phyloP scores from a whole-genome alignment of 2,113 vertebrate species.

The Nerophis lumbriciformis region DNA sequence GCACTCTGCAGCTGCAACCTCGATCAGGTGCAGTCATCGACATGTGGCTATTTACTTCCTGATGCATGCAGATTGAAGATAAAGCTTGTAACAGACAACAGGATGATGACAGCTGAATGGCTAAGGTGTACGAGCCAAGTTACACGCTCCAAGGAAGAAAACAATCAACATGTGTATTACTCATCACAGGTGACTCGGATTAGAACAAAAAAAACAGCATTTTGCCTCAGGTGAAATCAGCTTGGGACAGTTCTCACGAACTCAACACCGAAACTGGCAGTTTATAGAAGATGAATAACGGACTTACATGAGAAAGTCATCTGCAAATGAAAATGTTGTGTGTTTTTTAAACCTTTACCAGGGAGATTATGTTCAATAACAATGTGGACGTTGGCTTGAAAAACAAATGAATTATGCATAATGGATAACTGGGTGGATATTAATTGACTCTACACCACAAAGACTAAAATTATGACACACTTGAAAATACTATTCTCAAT shows the following conservation, averaged over 20 bases:
- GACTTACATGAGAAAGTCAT: background rate
- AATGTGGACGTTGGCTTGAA: no score
- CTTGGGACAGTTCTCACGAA: slow-evolving; percentile 28
- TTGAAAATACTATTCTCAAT: no score
- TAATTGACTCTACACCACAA: no score
- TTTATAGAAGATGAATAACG: slow-evolving; percentile 40
- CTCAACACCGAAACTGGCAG: slow-evolving; percentile 55
- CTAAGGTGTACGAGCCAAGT: background rate
- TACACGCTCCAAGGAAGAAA: background rate
- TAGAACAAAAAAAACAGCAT: slow-evolving; percentile 39
- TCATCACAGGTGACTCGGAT: slow-evolving; percentile 10
- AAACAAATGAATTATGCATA: no score
- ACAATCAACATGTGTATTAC: slow-evolving; percentile 1
- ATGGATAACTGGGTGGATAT: no score
- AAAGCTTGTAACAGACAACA: slow-evolving; percentile 2
- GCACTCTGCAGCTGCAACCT: slow-evolving; percentile 15
- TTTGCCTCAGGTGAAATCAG: slow-evolving; percentile 54
- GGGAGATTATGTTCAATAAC: no score
- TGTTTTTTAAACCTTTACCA: no score
- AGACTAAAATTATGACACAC: no score
- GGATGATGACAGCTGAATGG: background rate
- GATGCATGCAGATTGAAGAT: slow-evolving; percentile 19
- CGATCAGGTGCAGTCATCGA: slow-evolving; percentile 23
- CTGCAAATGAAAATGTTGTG: slow-evolving; percentile 7
- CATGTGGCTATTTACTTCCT: slow-evolving; percentile 18